Percentiles rank a stretch among this genome's conserved stretches.
phyloP scores from a whole-genome alignment of 2,888 invertebrate species.

The Phengaris arion region DNA sequence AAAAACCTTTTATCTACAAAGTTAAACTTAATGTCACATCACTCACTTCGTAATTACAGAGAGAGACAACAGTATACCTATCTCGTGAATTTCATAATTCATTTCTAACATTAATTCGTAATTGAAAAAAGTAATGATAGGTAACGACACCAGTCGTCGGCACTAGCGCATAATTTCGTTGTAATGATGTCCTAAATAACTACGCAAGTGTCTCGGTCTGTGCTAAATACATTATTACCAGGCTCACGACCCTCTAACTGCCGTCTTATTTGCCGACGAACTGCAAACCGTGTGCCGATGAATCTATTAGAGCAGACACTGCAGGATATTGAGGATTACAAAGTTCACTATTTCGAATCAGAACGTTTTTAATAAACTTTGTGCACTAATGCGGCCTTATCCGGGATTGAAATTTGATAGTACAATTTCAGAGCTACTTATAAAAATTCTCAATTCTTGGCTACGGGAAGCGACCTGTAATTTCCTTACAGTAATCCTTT shows the following conservation, averaged over 20 bases:
- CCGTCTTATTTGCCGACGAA: slow-evolving; percentile 73
- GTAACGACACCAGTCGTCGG: slow-evolving; percentile 29
- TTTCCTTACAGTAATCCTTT: too few species aligned
- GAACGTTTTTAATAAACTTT: too few species aligned
- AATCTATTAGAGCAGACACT: slow-evolving; percentile 48
- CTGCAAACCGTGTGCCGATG: slow-evolving; percentile 36
- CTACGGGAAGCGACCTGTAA: too few species aligned
- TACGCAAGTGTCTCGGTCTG: slow-evolving; percentile 39
- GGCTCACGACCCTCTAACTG: slow-evolving; percentile 72
- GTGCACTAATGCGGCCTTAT: too few species aligned
- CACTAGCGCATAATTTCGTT: slow-evolving; percentile 36
- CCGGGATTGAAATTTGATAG: too few species aligned
- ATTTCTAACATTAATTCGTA: slow-evolving; percentile 28
- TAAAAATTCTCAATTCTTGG: too few species aligned
- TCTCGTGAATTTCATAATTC: slow-evolving; percentile 13
- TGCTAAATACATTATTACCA: slow-evolving; percentile 46
- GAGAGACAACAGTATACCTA: slow-evolving; percentile 8
- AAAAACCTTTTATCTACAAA: background rate
- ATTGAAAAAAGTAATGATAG: slow-evolving; percentile 29
- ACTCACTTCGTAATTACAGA: slow-evolving; percentile 5
- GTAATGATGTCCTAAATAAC: slow-evolving; percentile 63
- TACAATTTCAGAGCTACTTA: too few species aligned
- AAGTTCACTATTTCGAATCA: background rate
- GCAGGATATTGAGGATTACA: background rate
- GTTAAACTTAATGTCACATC: slow-evolving; percentile 2